phyloP scores from a whole-genome alignment of 2,797 vertebrate species.

The Sciurus carolinensis region DNA sequence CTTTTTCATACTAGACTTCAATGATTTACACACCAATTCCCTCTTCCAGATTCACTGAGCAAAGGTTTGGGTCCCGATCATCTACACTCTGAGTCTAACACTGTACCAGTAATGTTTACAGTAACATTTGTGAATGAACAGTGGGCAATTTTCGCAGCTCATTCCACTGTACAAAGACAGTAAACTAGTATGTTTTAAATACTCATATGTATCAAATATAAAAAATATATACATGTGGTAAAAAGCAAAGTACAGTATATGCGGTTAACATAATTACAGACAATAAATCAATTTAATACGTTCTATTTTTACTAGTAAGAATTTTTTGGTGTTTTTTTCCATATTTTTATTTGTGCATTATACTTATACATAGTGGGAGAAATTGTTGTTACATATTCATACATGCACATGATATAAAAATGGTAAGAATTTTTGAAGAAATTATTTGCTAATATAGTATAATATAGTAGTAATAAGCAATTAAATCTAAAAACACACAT shows the following conservation, averaged over 20 bases:
- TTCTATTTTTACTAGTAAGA: neutral
- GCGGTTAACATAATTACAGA: neutral
- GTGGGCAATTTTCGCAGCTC: neutral
- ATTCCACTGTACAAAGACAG: neutral
- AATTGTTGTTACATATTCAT: too few relatives aligned
- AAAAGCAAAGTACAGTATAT: neutral
- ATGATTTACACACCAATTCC: neutral
- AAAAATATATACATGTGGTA: neutral
- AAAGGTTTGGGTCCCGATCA: neutral
- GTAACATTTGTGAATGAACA: neutral
- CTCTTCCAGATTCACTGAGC: neutral
- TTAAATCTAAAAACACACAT: neutral
- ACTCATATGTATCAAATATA: neutral
- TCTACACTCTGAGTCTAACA: neutral
- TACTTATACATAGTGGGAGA: too few relatives aligned
- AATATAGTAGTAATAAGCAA: constrained; percentile 10
- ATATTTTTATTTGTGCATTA: too few relatives aligned
- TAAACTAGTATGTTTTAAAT: neutral
- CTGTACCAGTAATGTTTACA: neutral
- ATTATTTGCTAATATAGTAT: neutral
- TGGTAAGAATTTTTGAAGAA: constrained; percentile 1
- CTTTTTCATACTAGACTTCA: neutral
- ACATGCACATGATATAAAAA: too few relatives aligned
- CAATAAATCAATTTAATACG: neutral
- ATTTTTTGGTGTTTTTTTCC: neutral